Evolutionary conservation across 2,797 vertebrate species (phyloP), one percentile per base, ranked within the genome.

Genomic region (Sphenopsis melanotis): DNA sequence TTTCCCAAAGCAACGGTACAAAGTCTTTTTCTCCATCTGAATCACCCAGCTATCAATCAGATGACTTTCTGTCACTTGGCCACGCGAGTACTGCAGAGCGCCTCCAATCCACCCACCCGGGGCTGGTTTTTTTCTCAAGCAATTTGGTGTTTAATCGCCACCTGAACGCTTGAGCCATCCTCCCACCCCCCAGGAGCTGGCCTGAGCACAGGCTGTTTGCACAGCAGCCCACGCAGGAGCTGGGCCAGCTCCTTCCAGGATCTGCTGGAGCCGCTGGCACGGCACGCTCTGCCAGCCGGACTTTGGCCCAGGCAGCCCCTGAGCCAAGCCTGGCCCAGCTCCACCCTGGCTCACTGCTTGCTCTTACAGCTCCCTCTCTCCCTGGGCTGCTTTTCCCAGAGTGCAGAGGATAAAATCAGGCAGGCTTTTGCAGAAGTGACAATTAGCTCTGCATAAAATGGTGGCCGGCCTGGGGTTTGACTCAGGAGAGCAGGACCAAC

Each of bases 21-120:
- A 59, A 71, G 57, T 27, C 32, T 53, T 59, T 69, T 65, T 61
- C 70, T 64, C 21, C 56, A 37, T 21, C 47, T 9, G 2, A 85
- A 83, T 59, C 79, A 83, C 10, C 49, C 18, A 26, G 26, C 21
- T 66, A 64, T 44, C 83, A 42, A 69, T 39, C 64, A 83, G 61
- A 41, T 21, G 7, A 56, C 52, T 30, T 47, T 13, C 0, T 65
- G 37, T 23, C 63, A n/a, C 66, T 34, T n/a, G 34, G 29, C 39
- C 39, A 21, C 1, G 7, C 27, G 0, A 37, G 4, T 7, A 27
- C 26, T 50, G 27, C 47, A 72, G n/a, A 59, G 15, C 0, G 0
- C n/a, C 50, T 78, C n/a, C 29, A 21, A 65, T 7, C 57, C 57
- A 61, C 69, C 34, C 53, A 88, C 24, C 27, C 5, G 20, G 13